Evolutionary conservation across 2,797 vertebrate genomes (phyloP), one percentile per base, ranked within the genome.

Genomic region (Natrix natrix): DNA sequence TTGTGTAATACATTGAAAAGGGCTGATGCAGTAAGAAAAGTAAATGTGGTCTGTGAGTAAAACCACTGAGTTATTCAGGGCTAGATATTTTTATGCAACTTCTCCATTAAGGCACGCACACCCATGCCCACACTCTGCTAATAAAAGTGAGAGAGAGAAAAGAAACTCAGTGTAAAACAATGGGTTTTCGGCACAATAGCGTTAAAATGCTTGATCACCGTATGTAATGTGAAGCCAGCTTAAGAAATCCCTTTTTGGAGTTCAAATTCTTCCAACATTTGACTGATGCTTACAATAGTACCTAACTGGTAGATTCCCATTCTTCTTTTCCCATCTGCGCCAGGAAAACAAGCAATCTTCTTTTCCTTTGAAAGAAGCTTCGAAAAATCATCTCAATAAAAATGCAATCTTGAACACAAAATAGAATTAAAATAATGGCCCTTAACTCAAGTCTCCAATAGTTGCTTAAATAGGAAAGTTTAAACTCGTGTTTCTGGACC

Each of bases 1-100:
- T 83, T 83, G 78, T 83, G 43, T 83, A 83, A 91, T 24, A 83
- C 17, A 91, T 66, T 88, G 78, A 83, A 83, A 83, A 83, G 78
- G 78, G 78, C 78, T 83, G 78, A 83, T 83, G 78, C 43, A 83
- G 78, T 48, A 83, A 83, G 78, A 83, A 83, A 83, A 83, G 78
- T 83, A 83, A 83, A 83, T 83, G 78, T 48, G 78, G 78, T 83
- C 78, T 83, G 22, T 48, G 78, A 83, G 48, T 48, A 83, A 83
- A 83, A 83, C 78, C 78, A 48, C 78, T 83, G 78, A 83, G 78
- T 24, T 83, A 83, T 48, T 83, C 43, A 83, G 43, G 20, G 37
- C 43, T 83, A 83, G 78, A 83, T 83, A 83, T 83, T 83, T 83
- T 83, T 83, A 83, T 48, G 78, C 78, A 83, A 83, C 43, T 83